These are phyloP conservation scores for Melanophora roralis DNA, from an alignment of 2,888 invertebrate species.

Conservation along the genomic window DNA sequence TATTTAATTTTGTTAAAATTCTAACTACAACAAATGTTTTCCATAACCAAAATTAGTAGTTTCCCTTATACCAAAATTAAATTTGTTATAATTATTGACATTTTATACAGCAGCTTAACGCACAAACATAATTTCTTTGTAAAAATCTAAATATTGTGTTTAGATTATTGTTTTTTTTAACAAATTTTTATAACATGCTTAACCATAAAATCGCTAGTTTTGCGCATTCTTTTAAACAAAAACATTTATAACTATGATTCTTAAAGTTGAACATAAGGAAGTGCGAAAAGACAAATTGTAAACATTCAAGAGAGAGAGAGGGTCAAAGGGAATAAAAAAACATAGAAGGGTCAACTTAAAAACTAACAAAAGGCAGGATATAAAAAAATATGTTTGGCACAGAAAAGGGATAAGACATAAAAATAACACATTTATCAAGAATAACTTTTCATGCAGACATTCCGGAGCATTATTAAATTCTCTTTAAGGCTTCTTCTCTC, in stretches of 20 bases:
- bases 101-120: no score
- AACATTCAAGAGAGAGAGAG: slow-evolving; percentile 22
- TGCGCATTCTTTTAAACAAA: slow-evolving; percentile 36
- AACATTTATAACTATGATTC: slow-evolving; percentile 8
- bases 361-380: not conserved
- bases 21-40: slow-evolving; percentile 17
- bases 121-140: slow-evolving; percentile 29
- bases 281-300: slow-evolving; percentile 43
- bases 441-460: slow-evolving; percentile 47
- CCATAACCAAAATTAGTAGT: slow-evolving; percentile 47
- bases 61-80: no score
- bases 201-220: no score
- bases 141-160: not conserved
- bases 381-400: not conserved
- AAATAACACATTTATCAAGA: slow-evolving; percentile 13
- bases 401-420: not conserved
- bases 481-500: slow-evolving; percentile 49
- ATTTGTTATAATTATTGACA: no score
- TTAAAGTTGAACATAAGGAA: not conserved
- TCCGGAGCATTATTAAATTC: slow-evolving; percentile 16
- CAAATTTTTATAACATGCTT: slow-evolving; percentile 9
- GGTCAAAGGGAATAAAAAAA: slow-evolving; percentile 19
- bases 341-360: slow-evolving; percentile 1
- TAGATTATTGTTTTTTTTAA: not conserved
- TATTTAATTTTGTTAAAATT: slow-evolving; percentile 36